A percentile compares a stretch with the other conserved stretches of the same genome.
Evolutionary conservation across 2,797 vertebrate genomes (phyloP).

Genomic region (Mycteria americana): DNA sequence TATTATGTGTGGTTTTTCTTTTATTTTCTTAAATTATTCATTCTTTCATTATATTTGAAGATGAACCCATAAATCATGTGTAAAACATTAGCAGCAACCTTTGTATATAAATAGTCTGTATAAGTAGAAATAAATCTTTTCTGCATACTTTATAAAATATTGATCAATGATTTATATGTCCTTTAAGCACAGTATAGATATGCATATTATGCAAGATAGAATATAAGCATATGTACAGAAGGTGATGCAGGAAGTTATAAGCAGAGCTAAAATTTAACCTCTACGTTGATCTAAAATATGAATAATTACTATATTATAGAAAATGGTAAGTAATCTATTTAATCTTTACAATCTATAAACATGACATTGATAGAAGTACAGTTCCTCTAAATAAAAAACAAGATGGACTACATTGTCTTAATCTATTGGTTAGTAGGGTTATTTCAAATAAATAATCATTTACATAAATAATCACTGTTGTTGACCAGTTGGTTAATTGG

Average conservation of each 20-base stretch:
- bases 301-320: background rate
- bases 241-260: background rate
- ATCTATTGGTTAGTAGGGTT: background rate
- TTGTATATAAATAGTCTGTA: background rate
- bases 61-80: background rate
- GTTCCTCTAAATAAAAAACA: background rate
- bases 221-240: background rate
- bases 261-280: background rate
- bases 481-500: background rate
- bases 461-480: background rate
- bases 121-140: background rate
- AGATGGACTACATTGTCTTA: background rate
- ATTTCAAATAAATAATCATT: background rate
- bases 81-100: background rate
- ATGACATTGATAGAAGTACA: background rate
- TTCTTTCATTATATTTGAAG: background rate
- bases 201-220: background rate
- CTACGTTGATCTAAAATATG: background rate
- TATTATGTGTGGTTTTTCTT: background rate
- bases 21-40: background rate
- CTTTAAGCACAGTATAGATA: background rate
- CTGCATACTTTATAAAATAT: background rate
- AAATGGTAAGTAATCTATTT: background rate
- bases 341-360: background rate
- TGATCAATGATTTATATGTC: background rate